Evolutionary conservation across 2,888 invertebrate genomes (phyloP).

Genomic region (Hemaris fuciformis): DNA sequence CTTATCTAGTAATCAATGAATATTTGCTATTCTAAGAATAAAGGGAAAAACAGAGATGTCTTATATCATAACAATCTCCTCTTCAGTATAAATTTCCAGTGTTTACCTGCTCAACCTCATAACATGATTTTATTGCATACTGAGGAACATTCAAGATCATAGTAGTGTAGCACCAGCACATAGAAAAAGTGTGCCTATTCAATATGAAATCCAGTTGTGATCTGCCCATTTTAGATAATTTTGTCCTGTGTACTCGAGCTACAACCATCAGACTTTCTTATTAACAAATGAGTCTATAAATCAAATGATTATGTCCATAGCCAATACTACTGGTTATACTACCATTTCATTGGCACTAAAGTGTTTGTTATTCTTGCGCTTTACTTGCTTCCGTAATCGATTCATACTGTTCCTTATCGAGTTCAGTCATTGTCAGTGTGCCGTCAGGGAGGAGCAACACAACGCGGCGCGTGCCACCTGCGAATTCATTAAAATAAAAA

Average conservation of each 20-base stretch:
- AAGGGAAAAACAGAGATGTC: too few relatives aligned
- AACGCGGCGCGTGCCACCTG: conserved; percentile 91
- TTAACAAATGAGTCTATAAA: background rate
- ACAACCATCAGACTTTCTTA: background rate
- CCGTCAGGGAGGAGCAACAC: conserved; percentile 92
- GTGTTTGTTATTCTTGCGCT: conserved; percentile 77
- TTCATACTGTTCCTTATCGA: conserved; percentile 92
- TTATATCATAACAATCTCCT: too few relatives aligned
- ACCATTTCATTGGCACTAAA: background rate
- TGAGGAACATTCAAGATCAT: background rate
- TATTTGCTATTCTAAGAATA: background rate
- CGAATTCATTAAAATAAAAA: background rate
- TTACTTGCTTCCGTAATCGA: conserved; percentile 82
- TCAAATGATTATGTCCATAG: background rate
- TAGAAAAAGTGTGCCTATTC: background rate
- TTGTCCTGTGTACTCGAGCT: background rate
- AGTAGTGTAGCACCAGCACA: background rate
- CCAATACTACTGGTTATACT: background rate
- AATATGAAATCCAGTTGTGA: background rate
- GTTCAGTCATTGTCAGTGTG: conserved; percentile 92
- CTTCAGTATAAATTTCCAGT: background rate
- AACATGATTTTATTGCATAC: background rate
- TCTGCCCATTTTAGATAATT: background rate
- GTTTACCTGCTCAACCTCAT: background rate
- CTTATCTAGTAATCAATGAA: background rate